phyloP scores from a whole-genome alignment of 2,888 invertebrate genomes.

The Campoplex capitator region DNA sequence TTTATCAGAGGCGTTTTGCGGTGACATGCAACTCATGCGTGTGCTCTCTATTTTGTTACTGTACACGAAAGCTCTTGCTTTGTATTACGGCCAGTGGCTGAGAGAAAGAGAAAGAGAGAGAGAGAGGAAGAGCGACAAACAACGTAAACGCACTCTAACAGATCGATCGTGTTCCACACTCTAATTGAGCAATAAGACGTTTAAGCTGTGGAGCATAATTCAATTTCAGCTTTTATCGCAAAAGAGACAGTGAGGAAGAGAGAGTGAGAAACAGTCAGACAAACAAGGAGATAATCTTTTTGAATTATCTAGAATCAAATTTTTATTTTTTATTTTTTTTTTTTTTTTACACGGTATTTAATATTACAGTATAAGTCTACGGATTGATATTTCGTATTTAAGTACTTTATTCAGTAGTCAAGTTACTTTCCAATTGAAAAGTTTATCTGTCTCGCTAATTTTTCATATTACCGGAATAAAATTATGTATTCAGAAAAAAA shows the following conservation, averaged over 20 bases:
- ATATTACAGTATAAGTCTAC: neutral
- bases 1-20: conserved; percentile 73
- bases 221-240: conserved; percentile 55
- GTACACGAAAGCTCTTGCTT: conserved; percentile 33
- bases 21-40: conserved; percentile 75
- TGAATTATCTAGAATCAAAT: neutral
- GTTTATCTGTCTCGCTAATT: too few relatives aligned
- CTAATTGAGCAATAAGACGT: conserved; percentile 77
- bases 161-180: conserved; percentile 55
- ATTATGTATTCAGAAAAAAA: too few relatives aligned
- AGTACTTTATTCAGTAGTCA: neutral
- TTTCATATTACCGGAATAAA: too few relatives aligned
- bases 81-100: conserved; percentile 1
- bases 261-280: neutral
- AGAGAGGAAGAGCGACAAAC: conserved; percentile 22
- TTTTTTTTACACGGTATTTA: neutral
- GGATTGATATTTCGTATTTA: neutral
- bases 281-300: neutral
- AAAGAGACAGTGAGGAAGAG: conserved; percentile 25
- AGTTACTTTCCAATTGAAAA: too few relatives aligned
- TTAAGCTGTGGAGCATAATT: conserved; percentile 59
- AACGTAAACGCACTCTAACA: conserved; percentile 51
- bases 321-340: too few relatives aligned
- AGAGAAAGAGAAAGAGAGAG: conserved; percentile 22
- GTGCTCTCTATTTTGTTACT: conserved; percentile 46